Evolutionary conservation across 2,113 vertebrate species (phyloP).

Genomic region (Cinclus cinclus): DNA sequence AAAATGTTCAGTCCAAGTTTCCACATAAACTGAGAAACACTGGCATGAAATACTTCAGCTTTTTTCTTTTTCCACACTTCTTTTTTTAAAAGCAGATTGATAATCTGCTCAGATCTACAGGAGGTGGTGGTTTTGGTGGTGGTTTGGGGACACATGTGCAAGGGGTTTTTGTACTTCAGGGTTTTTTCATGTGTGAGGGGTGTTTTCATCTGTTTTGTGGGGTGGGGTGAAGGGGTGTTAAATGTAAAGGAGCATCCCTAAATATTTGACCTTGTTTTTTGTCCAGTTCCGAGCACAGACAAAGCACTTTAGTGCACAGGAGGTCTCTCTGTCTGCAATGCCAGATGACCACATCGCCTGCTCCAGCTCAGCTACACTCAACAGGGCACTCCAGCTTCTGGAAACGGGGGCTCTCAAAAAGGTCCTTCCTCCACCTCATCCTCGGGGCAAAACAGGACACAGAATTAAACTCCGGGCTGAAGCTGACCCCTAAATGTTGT

Average conservation of each 20-base stretch:
- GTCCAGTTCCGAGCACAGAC: neutral
- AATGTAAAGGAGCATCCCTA: neutral
- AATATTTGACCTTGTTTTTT: neutral
- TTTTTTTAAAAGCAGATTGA: neutral
- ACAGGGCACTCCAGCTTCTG: neutral
- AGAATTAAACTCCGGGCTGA: neutral
- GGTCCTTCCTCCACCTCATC: neutral
- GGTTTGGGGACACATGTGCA: fast-evolving
- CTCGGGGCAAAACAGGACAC: neutral
- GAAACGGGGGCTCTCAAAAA: neutral
- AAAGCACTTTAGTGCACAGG: neutral
- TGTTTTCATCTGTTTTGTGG: neutral
- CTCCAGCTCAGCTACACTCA: neutral
- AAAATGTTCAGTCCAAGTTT: neutral
- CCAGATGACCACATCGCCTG: neutral
- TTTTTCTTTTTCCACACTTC: neutral
- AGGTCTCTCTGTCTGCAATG: neutral
- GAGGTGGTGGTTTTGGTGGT: neutral
- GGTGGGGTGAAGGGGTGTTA: fast-evolving
- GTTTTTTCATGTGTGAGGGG: fast-evolving
- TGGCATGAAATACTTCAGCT: neutral
- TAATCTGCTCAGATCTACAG: neutral
- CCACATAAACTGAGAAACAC: neutral
- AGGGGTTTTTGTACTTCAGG: neutral
- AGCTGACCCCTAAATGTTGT: neutral